Evolutionary conservation across 1,140 invertebrate species (phyloP).

Genomic region (Gonioctena quinquepunctata): DNA sequence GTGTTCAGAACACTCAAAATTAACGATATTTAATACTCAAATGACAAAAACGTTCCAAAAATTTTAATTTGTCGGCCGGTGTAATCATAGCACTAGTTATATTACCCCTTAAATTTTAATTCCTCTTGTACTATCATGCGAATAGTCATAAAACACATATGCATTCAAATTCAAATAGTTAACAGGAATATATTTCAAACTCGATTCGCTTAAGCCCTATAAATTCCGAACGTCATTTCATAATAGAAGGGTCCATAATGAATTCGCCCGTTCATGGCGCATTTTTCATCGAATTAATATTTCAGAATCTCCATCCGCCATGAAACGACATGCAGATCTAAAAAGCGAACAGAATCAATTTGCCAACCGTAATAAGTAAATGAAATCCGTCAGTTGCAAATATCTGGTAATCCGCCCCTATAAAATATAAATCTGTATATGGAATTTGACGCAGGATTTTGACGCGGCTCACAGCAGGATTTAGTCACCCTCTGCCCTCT

Average conservation of each 20-base stretch:
- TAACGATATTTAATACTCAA: too few relatives aligned
- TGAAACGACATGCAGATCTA: slow-evolving; percentile 18
- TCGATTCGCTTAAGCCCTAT: not conserved
- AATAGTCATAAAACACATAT: too few relatives aligned
- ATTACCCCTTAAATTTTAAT: too few relatives aligned
- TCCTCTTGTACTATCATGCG: too few relatives aligned
- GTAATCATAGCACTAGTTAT: too few relatives aligned
- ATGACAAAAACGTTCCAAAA: too few relatives aligned
- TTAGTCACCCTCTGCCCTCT: slow-evolving; percentile 17
- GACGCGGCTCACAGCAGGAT: slow-evolving; percentile 38
- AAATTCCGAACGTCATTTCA: slow-evolving; percentile 11
- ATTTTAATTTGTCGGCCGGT: too few relatives aligned
- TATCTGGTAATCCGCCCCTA: slow-evolving; percentile 43
- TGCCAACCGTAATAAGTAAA: slow-evolving; percentile 38
- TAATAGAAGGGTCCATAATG: slow-evolving; percentile 13
- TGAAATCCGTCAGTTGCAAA: slow-evolving; percentile 45
- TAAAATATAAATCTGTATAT: slow-evolving; percentile 46
- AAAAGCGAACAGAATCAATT: slow-evolving; percentile 34
- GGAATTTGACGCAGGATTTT: slow-evolving; percentile 42
- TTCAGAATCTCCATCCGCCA: slow-evolving; percentile 3
- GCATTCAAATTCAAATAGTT: not conserved
- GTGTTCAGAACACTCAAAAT: too few relatives aligned
- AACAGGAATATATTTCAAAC: not conserved
- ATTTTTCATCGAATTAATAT: slow-evolving; percentile 19
- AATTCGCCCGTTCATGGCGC: slow-evolving; percentile 10